Percentiles rank a stretch among this genome's conserved stretches.
Conservation (phyloP, 1,140 invertebrate species). For the Sycobia sp. region DNA sequence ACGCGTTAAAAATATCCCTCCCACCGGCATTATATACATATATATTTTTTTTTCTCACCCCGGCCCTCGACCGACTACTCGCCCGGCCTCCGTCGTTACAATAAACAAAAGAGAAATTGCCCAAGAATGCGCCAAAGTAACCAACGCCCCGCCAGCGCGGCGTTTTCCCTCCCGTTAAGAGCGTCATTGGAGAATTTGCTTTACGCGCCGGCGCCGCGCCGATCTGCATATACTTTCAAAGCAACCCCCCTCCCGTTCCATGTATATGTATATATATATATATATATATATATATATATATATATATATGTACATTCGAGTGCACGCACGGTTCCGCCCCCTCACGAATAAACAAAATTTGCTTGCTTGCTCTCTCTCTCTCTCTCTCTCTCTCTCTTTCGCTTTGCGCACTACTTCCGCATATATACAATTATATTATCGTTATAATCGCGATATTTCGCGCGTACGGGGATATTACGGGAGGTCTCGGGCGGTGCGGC, state of each 20-base stretch:
- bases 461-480: no score
- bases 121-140: slow-evolving; percentile 40
- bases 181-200: slow-evolving; percentile 46
- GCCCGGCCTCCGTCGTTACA: not conserved
- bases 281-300: no score
- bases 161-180: slow-evolving; percentile 45
- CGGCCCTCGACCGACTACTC: no score
- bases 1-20: no score
- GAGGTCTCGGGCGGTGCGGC: slow-evolving; percentile 41
- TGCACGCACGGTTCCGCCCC: slow-evolving; percentile 35
- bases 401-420: slow-evolving; percentile 51
- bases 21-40: not conserved
- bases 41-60: not conserved
- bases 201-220: slow-evolving; percentile 41
- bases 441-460: slow-evolving; percentile 60
- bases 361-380: no score
- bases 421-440: slow-evolving; percentile 63
- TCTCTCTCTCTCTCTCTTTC: no score
- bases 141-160: slow-evolving; percentile 25
- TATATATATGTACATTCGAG: slow-evolving; percentile 27
- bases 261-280: no score
- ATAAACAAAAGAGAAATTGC: slow-evolving; percentile 45
- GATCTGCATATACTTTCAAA: slow-evolving; percentile 42
- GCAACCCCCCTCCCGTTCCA: no score
- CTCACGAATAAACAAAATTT: slow-evolving; percentile 60